Percentiles rank a stretch among this genome's conserved stretches.
Conservation (phyloP, 2,113 vertebrate genomes). For the pig (Sus scrofa) region DNA sequence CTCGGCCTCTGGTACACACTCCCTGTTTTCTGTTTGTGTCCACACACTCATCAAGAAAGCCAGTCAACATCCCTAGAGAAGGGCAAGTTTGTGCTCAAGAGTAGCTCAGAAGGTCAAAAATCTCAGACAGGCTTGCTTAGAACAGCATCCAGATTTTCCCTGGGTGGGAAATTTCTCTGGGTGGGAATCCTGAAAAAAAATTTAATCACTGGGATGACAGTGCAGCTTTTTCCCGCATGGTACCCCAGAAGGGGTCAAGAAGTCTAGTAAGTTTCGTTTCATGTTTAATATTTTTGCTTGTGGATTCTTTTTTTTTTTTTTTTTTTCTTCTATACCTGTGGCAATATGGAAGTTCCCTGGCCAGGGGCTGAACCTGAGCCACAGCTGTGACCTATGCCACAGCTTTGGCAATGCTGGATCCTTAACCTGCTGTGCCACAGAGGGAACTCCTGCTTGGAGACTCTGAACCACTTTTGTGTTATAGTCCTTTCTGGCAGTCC, state of each 20-base stretch:
- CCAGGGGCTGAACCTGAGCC: too few relatives aligned
- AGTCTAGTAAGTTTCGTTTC: background rate
- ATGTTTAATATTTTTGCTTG: background rate
- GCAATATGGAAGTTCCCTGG: too few relatives aligned
- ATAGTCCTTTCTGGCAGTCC: background rate
- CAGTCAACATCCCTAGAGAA: background rate
- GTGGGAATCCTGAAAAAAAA: background rate
- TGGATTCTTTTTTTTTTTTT: background rate
- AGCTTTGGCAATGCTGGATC: too few relatives aligned
- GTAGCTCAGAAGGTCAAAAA: background rate
- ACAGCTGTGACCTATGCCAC: too few relatives aligned
- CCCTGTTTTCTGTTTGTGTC: background rate
- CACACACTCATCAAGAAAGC: background rate
- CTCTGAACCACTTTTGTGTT: background rate
- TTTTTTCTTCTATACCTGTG: too few relatives aligned
- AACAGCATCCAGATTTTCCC: background rate
- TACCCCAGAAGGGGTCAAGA: background rate
- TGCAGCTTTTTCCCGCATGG: background rate
- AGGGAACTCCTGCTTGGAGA: background rate
- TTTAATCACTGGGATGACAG: fast-evolving
- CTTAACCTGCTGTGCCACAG: too few relatives aligned
- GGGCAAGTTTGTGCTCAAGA: background rate
- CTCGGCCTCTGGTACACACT: background rate
- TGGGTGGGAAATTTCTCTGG: too few relatives aligned
- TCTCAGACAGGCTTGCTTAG: background rate